Evolutionary conservation across 1,140 invertebrate genomes (phyloP).

Genomic region (Pantala flavescens): DNA sequence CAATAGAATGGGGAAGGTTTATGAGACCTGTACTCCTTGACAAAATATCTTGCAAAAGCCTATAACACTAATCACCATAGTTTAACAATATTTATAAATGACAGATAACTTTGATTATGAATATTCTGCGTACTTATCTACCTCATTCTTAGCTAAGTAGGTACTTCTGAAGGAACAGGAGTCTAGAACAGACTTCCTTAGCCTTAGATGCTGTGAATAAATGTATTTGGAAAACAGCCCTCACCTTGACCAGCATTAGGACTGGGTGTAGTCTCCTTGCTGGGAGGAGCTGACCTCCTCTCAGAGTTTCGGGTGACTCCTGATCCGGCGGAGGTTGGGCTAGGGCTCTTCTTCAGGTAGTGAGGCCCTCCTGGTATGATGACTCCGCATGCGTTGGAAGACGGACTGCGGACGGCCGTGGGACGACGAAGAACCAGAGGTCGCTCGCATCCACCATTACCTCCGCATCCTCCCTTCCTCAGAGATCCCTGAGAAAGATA

Average conservation of each 20-base stretch:
- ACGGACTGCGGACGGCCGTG: constrained; percentile 48
- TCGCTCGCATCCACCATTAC: constrained; percentile 36
- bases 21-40: too few species aligned
- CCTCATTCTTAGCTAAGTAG: too few species aligned
- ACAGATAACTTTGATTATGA: too few species aligned
- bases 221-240: background rate
- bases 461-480: background rate
- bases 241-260: background rate
- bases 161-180: too few species aligned
- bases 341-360: constrained; percentile 79
- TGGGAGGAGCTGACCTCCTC: background rate
- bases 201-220: too few species aligned
- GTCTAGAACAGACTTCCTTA: too few species aligned
- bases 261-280: background rate
- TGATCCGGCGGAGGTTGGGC: constrained; percentile 47
- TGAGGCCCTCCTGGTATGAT: constrained; percentile 48
- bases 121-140: too few species aligned
- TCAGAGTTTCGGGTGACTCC: background rate
- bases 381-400: background rate
- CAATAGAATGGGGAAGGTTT: too few species aligned
- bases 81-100: too few species aligned
- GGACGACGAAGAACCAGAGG: constrained; percentile 49
- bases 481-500: background rate
- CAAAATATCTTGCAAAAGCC: too few species aligned
- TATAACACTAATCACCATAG: too few species aligned